Evolutionary conservation across 2,888 invertebrate species (phyloP).

Genomic region (Pharmacophagus antenor): DNA sequence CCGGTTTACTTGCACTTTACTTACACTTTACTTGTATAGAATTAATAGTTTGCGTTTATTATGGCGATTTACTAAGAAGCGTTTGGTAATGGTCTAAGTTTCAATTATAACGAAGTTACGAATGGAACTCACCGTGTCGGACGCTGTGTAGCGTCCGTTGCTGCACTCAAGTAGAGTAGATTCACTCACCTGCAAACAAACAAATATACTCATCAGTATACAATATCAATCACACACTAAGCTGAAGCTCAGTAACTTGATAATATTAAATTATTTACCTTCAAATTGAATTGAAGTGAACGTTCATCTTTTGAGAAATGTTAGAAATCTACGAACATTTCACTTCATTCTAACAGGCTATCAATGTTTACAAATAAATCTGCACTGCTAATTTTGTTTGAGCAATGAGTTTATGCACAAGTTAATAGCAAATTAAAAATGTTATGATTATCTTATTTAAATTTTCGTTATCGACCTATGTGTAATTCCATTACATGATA

Average conservation of each 20-base stretch:
- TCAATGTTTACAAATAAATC: not conserved
- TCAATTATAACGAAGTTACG: slow-evolving; percentile 27
- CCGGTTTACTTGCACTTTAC: too few relatives aligned
- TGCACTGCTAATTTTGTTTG: not conserved
- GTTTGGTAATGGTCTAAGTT: not conserved
- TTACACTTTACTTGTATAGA: too few relatives aligned
- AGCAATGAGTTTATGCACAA: not conserved
- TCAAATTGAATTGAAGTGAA: slow-evolving; percentile 19
- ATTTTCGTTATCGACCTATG: not conserved
- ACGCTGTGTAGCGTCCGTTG: slow-evolving; percentile 79
- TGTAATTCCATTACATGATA: too few relatives aligned
- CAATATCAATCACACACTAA: not conserved
- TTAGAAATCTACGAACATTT: slow-evolving; percentile 3
- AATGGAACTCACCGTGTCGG: slow-evolving; percentile 73
- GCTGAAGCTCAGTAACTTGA: slow-evolving; percentile 7
- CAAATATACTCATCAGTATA: slow-evolving; percentile 32
- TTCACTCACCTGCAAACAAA: slow-evolving; percentile 77
- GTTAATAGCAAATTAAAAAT: not conserved
- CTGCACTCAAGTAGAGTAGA: slow-evolving; percentile 80
- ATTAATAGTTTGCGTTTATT: too few relatives aligned
- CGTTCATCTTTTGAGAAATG: slow-evolving; percentile 10
- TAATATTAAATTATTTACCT: slow-evolving; percentile 13
- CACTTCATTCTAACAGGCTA: not conserved
- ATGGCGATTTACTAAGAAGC: not conserved
- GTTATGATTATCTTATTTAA: not conserved